Evolutionary conservation across 2,797 vertebrate genomes (phyloP), one percentile per base, ranked within the genome.

Genomic region (Mastacembelus armatus): DNA sequence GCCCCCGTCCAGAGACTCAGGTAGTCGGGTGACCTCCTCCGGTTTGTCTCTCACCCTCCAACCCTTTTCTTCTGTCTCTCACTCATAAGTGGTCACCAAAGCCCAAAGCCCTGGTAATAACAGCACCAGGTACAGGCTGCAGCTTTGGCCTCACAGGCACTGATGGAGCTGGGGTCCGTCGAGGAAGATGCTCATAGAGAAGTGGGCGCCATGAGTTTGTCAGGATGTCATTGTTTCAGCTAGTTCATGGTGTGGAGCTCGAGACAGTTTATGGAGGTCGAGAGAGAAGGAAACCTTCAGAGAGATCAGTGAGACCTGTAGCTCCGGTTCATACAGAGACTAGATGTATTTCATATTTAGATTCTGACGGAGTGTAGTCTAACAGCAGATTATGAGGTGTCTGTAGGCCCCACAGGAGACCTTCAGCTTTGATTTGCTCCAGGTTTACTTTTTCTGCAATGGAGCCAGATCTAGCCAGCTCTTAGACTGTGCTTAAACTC

Each of bases 11-110:
- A 56, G 57, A 77, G 59, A 14, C 38, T 61, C 60, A 10, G 49
- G 38, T 62, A 43, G 63, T 56, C 68, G 14, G 4, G 33, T 75
- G 66, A 73, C 81, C 77, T 84, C 74, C 64, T 77, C 77, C 71
- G 38, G 39, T 72, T 49, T 47, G 36, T 19, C 9, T 36, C 52
- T 35, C 10, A 21, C 45, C 50, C 51, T 39, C 15, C 40, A 24
- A 60, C 44, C 18, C 52, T 67, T 66, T 35, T 27, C 19, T 18
- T 61, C 65, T 40, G 30, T 43, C 66, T 78, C 71, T 80, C 77
- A 77, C 66, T 85, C 78, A 68, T 35, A 35, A 49, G 36, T n/a
- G 49, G 44, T 30, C 58, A 40, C 50, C 19, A 19, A 55, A 76
- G 74, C 43, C 58, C 51, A 73, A 71, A 62, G 18, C 44, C 60